These are phyloP conservation scores for Malacoraja senta DNA, from an alignment of 2,797 vertebrate species.

Conservation along the genomic window DNA sequence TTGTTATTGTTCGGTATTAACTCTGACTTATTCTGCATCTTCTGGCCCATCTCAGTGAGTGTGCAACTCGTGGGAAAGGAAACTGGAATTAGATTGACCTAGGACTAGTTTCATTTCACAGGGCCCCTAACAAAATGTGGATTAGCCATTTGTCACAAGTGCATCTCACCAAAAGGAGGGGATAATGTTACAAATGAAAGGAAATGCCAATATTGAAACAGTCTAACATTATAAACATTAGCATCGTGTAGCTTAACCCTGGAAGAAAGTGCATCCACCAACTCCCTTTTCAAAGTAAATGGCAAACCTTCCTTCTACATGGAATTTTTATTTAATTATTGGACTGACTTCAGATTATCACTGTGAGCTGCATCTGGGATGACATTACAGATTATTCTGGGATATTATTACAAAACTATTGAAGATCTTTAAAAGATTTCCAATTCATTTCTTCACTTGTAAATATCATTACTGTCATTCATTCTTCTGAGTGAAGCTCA, in stretches of 20 bases:
- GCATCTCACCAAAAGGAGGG: background rate
- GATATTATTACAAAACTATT: background rate
- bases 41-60: background rate
- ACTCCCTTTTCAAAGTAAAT: background rate
- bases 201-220: background rate
- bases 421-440: background rate
- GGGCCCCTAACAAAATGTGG: background rate
- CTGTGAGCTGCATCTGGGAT: too few relatives aligned
- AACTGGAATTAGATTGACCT: background rate
- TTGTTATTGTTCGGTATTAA: background rate
- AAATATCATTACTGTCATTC: background rate
- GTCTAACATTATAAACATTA: background rate
- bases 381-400: background rate
- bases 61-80: background rate
- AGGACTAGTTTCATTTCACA: background rate
- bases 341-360: background rate
- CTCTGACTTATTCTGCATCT: background rate
- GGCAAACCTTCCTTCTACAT: background rate
- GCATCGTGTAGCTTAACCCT: background rate
- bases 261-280: background rate
- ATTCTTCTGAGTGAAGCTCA: background rate
- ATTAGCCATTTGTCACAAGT: background rate
- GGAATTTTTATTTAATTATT: background rate
- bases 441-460: background rate
- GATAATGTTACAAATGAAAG: background rate